phyloP scores from a whole-genome alignment of 2,797 vertebrate genomes.

The Muscicapa comitata region DNA sequence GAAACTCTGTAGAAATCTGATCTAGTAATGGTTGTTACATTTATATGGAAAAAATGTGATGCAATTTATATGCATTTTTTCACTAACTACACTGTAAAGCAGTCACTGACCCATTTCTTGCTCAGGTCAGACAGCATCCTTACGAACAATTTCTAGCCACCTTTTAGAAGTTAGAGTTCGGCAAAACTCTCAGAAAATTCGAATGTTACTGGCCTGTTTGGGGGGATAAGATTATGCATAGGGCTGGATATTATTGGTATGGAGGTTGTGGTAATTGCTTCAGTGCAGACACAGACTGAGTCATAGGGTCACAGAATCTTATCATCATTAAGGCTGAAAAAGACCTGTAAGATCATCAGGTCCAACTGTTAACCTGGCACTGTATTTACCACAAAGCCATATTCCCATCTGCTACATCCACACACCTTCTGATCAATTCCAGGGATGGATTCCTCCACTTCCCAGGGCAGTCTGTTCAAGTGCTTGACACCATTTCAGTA shows the following conservation, averaged over 20 bases:
- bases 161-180: neutral
- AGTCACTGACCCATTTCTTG: neutral
- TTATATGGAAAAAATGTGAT: neutral
- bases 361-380: neutral
- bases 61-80: neutral
- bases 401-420: neutral
- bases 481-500: neutral
- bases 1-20: neutral
- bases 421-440: neutral
- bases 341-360: neutral
- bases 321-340: neutral
- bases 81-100: neutral
- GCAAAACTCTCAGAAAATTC: neutral
- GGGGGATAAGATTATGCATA: neutral
- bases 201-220: neutral
- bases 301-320: neutral
- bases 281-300: neutral
- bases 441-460: neutral
- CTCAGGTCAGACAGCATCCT: neutral
- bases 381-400: neutral
- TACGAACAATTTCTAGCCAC: neutral
- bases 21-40: neutral
- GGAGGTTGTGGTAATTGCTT: neutral
- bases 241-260: neutral
- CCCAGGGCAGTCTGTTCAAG: neutral